Percentiles rank a stretch among this genome's conserved stretches.
Conservation (phyloP, 2,113 vertebrate genomes). For the Ginglymostoma cirratum region DNA sequence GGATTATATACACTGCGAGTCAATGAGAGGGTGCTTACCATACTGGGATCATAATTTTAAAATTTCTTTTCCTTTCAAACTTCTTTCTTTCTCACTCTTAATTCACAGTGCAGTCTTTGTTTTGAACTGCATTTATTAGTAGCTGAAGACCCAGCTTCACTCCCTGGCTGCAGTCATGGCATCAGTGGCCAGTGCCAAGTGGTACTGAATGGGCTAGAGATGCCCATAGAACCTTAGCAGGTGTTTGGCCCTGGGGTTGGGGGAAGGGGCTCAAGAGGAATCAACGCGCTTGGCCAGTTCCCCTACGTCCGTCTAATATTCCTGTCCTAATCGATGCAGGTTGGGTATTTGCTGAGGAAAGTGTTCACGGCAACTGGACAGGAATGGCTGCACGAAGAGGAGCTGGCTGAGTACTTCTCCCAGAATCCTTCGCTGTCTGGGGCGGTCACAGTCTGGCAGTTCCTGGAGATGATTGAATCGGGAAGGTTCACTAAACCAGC, state of each 20-base stretch:
- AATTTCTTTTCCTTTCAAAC: neutral
- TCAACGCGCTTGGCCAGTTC: neutral
- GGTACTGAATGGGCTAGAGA: neutral
- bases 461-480: slow-evolving; percentile 56
- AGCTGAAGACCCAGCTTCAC: neutral
- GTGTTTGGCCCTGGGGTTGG: neutral
- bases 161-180: neutral
- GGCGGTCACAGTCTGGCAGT: slow-evolving; percentile 59
- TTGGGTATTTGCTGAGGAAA: slow-evolving; percentile 67
- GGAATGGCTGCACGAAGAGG: slow-evolving; percentile 59
- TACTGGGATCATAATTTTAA: neutral
- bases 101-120: neutral
- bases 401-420: slow-evolving; percentile 51
- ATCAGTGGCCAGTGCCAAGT: neutral
- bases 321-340: slow-evolving; percentile 42
- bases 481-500: slow-evolving; percentile 52
- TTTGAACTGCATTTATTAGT: neutral
- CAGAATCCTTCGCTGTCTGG: slow-evolving; percentile 49
- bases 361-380: slow-evolving; percentile 57
- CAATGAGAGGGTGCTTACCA: neutral
- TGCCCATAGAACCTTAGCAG: neutral
- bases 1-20: neutral
- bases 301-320: neutral
- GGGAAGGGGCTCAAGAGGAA: neutral
- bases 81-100: neutral